Conservation (phyloP, 2,113 vertebrate genomes). For the Crocuta crocuta region DNA sequence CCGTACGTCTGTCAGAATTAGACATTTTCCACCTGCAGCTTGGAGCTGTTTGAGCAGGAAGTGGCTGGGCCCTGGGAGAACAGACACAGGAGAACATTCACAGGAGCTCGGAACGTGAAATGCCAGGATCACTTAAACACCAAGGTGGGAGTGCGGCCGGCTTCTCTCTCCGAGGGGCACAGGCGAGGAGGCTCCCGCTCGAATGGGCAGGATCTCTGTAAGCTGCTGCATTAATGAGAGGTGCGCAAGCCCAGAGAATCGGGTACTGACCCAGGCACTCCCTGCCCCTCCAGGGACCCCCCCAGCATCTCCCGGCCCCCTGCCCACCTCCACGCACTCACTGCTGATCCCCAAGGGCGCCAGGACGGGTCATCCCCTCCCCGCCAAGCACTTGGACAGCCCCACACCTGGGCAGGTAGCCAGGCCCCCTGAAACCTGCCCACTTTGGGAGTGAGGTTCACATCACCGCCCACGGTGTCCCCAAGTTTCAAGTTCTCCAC, state of each 20-base stretch:
- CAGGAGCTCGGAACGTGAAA: neutral
- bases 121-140: neutral
- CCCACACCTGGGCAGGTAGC: neutral
- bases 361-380: neutral
- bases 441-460: neutral
- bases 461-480: rapidly evolving
- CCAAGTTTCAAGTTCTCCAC: neutral
- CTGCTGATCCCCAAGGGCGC: neutral
- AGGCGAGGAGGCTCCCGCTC: neutral
- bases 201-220: rapidly evolving
- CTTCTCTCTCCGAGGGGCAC: neutral
- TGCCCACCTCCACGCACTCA: too few species aligned
- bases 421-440: neutral
- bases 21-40: neutral
- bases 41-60: constrained; percentile 24
- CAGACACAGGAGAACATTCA: neutral
- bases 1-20: neutral
- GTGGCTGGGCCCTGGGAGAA: neutral
- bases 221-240: neutral
- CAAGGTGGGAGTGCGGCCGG: neutral
- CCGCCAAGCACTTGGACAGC: neutral
- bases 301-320: rapidly evolving
- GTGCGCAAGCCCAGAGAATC: rapidly evolving
- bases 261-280: rapidly evolving
- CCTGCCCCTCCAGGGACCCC: neutral